Evolutionary conservation across 2,797 vertebrate genomes (phyloP).

Genomic region (Cichlasoma orientale): DNA sequence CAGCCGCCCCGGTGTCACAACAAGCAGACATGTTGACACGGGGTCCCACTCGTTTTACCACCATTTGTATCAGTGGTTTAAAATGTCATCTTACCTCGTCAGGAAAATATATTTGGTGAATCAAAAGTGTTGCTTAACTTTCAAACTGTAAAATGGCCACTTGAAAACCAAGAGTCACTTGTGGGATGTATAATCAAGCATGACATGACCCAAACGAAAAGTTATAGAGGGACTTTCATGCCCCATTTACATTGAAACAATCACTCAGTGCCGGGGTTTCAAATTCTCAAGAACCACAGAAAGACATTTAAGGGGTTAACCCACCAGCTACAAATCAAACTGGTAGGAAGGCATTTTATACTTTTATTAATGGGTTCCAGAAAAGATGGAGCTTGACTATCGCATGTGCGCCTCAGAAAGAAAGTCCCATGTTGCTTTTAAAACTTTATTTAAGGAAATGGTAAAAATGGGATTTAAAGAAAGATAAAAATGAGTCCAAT

Average conservation of each 20-base stretch:
- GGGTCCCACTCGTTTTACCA: conserved; percentile 26
- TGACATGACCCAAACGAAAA: conserved; percentile 71
- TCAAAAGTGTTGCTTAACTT: conserved; percentile 10
- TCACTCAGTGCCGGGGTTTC: conserved; percentile 77
- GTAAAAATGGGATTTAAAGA: conserved; percentile 8
- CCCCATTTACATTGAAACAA: conserved; percentile 80
- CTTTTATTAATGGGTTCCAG: conserved; percentile 81
- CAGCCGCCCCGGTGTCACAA: conserved; percentile 77
- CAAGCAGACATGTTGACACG: conserved; percentile 70
- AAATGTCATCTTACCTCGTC: conserved; percentile 17
- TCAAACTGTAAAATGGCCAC: conserved; percentile 28
- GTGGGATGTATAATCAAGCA: conserved; percentile 65
- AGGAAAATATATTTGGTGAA: background rate
- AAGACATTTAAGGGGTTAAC: conserved; percentile 76
- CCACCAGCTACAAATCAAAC: conserved; percentile 80
- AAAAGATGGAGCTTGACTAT: conserved; percentile 61
- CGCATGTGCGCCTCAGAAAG: conserved; percentile 52
- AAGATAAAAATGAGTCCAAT: conserved; percentile 57
- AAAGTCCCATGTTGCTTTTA: conserved; percentile 52
- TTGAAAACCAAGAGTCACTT: conserved; percentile 59
- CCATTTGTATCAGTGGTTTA: conserved; percentile 11
- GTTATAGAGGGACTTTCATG: conserved; percentile 75
- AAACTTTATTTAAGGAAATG: conserved; percentile 47
- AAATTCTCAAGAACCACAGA: conserved; percentile 71
- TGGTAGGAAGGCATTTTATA: conserved; percentile 75